phyloP scores from a whole-genome alignment of 2,113 vertebrate genomes.

The Ophthalmolycus amberensis region DNA sequence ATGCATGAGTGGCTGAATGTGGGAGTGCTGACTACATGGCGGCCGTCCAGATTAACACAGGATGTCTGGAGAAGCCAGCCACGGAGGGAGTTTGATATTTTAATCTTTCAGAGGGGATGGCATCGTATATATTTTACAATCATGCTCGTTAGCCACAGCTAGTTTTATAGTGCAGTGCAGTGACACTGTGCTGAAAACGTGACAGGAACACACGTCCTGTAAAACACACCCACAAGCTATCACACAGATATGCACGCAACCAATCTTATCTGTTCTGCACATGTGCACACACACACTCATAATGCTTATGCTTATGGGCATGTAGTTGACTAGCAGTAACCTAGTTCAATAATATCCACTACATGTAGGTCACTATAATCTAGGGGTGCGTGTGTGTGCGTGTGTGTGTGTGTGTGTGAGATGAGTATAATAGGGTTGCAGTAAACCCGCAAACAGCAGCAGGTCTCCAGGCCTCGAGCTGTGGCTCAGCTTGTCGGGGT shows the following conservation, averaged over 20 bases:
- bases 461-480: constrained; percentile 12
- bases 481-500: constrained; percentile 8
- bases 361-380: constrained; percentile 80
- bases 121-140: neutral
- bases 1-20: constrained; percentile 19
- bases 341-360: constrained; percentile 76
- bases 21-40: constrained; percentile 36
- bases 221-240: constrained; percentile 45
- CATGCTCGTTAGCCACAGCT: neutral
- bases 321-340: constrained; percentile 73
- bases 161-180: neutral
- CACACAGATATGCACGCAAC: constrained; percentile 51
- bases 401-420: constrained; percentile 1
- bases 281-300: constrained; percentile 12
- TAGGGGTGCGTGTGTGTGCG: constrained; percentile 37
- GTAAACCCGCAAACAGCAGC: constrained; percentile 32
- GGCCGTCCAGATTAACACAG: constrained; percentile 18
- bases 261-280: constrained; percentile 57
- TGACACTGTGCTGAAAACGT: neutral
- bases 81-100: constrained; percentile 43
- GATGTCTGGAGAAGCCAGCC: constrained; percentile 31
- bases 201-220: constrained; percentile 11
- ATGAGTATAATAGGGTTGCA: constrained; percentile 24
- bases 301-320: constrained; percentile 64
- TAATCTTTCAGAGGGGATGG: constrained; percentile 22